Evolutionary conservation across 2,113 vertebrate genomes (phyloP), one percentile per base, ranked within the genome.

Genomic region (Todiramphus chloris): DNA sequence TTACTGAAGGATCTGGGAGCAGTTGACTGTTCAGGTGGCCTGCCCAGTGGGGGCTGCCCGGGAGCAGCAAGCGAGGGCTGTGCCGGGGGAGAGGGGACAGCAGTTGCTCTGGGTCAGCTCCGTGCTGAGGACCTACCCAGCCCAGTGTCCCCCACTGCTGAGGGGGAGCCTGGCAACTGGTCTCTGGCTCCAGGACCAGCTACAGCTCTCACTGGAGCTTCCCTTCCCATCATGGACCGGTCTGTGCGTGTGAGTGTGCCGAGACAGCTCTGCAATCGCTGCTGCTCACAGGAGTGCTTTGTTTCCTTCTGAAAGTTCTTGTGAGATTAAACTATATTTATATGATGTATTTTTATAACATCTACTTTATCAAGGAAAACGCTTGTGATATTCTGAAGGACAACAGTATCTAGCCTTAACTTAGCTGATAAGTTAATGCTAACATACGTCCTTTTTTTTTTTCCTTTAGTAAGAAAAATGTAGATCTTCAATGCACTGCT

Each of bases 111-210:
- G 48, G 19, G 24, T 0, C 0, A 6, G 6, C 56, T 28, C 56
- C 15, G 0, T 5, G 37, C 37, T 20, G 41, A 48, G 55, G 15
- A 56, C 25, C 30, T 48, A 23, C 6, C 18, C 68, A 30, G 30
- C 15, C 58, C 50, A 2, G 43, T 1, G 10, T 41, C 72, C 39
- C 44, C 4, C 2, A 1, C 35, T 2, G 4, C 30, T 0, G 0
- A 21, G 30, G 35, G 20, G 5, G 14, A 69, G 39, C 17, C 53
- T 46, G 63, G 31, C 2, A 1, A 2, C 31, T 15, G 6, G 0
- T 9, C 17, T 14, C 48, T 1, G 6, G 19, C 28, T 46, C 60
- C 64, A 46, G 8, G 8, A 43, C 25, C 60, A 28, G 5, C 31
- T n/a, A 20, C 50, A 43, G 28, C 55, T 56, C 35, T 21, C 13